Evolutionary conservation across 2,888 invertebrate species (phyloP).

Genomic region (Belgica antarctica): DNA sequence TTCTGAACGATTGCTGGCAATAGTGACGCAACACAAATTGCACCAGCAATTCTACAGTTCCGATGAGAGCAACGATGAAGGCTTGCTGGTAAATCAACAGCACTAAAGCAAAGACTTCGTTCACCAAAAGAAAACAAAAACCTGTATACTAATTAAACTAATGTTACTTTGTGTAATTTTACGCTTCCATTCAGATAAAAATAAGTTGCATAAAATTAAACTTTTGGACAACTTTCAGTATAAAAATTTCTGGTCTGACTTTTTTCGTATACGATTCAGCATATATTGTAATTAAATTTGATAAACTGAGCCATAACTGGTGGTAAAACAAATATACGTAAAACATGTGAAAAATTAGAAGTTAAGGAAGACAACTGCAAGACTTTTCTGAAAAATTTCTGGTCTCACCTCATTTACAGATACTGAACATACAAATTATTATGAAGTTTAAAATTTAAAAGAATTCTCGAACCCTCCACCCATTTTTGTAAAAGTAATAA

Average conservation of each 20-base stretch:
- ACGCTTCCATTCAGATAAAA: slow-evolving; percentile 32
- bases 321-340: slow-evolving; percentile 42
- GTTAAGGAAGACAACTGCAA: slow-evolving; percentile 10
- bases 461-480: too few relatives aligned
- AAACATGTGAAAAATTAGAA: slow-evolving; percentile 15
- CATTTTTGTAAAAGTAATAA: too few relatives aligned
- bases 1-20: slow-evolving; percentile 44
- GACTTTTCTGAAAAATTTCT: slow-evolving; percentile 6
- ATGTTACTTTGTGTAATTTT: slow-evolving; percentile 26
- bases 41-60: slow-evolving; percentile 47
- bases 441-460: too few relatives aligned
- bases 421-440: too few relatives aligned
- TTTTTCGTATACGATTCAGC: slow-evolving; percentile 39
- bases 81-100: slow-evolving; percentile 39
- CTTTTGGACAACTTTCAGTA: not conserved
- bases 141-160: slow-evolving; percentile 36
- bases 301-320: slow-evolving; percentile 10
- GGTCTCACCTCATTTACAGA: too few relatives aligned
- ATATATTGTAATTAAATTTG: slow-evolving; percentile 4
- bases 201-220: slow-evolving; percentile 25
- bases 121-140: slow-evolving; percentile 28
- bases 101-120: slow-evolving; percentile 1
- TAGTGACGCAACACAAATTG: slow-evolving; percentile 45
- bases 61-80: slow-evolving; percentile 47
- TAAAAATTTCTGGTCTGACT: slow-evolving; percentile 15